These are phyloP conservation scores for Globia sparganii DNA, from an alignment of 2,888 invertebrate genomes.

Conservation along the genomic window DNA sequence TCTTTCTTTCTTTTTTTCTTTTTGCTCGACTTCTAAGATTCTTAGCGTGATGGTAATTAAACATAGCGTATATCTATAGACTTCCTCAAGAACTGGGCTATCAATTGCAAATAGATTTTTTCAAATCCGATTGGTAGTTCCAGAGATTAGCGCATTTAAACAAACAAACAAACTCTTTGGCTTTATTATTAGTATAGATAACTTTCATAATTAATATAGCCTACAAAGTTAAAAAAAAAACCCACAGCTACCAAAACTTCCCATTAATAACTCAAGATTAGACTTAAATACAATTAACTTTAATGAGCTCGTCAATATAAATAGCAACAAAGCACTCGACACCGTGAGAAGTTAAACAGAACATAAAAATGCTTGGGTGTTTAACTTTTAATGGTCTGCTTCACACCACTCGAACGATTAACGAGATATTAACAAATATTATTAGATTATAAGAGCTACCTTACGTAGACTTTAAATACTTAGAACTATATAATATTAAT, in stretches of 20 bases:
- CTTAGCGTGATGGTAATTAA: too few relatives aligned
- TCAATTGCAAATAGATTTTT: too few relatives aligned
- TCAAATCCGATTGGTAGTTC: too few relatives aligned
- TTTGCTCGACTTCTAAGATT: too few relatives aligned
- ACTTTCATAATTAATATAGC: neutral
- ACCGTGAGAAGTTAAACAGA: slow-evolving; percentile 73
- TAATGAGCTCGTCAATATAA: slow-evolving; percentile 63
- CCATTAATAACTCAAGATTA: slow-evolving; percentile 49
- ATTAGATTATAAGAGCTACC: slow-evolving; percentile 51
- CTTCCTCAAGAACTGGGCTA: too few relatives aligned
- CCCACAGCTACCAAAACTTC: slow-evolving; percentile 26
- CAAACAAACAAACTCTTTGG: neutral
- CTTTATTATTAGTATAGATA: neutral
- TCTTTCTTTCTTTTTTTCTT: too few relatives aligned
- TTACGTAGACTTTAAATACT: slow-evolving; percentile 14
- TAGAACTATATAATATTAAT: slow-evolving; percentile 7
- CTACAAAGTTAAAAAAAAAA: neutral
- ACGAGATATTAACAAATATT: slow-evolving; percentile 60
- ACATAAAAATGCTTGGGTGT: slow-evolving; percentile 70
- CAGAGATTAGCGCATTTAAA: neutral
- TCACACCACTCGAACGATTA: slow-evolving; percentile 57
- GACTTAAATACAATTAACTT: slow-evolving; percentile 60
- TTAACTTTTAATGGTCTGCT: slow-evolving; percentile 68
- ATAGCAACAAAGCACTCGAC: slow-evolving; percentile 67
- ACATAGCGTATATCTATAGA: too few relatives aligned